These are phyloP conservation scores for Calyptommatus sinebrachiatus DNA, from an alignment of 2,113 vertebrate genomes.

Conservation along the genomic window DNA sequence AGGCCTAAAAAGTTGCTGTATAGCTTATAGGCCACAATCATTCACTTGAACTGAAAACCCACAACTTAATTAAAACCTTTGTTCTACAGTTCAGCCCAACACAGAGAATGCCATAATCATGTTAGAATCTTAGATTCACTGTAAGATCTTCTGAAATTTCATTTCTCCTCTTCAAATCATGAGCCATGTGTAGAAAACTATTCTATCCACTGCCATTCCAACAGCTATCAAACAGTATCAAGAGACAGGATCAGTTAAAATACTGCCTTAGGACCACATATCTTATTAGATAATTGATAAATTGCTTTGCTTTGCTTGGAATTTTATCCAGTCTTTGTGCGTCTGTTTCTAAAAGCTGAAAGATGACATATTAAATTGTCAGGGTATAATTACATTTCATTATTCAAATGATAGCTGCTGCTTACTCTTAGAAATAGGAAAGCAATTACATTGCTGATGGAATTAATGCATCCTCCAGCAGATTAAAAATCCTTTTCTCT, in stretches of 20 bases:
- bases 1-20: background rate
- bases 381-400: background rate
- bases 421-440: background rate
- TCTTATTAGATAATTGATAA: background rate
- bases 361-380: background rate
- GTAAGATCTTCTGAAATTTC: background rate
- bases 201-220: background rate
- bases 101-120: background rate
- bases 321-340: background rate
- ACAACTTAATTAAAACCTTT: background rate
- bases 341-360: background rate
- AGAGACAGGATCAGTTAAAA: background rate
- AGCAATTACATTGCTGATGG: background rate
- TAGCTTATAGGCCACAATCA: background rate
- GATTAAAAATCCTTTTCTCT: background rate
- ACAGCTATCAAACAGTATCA: background rate
- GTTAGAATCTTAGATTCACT: background rate
- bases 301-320: background rate
- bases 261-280: background rate
- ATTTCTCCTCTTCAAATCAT: background rate
- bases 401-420: background rate
- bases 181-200: background rate
- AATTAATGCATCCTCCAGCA: background rate
- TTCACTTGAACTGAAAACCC: constrained; percentile 5
- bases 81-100: background rate